Base-by-base conservation (phyloP, 2,797 vertebrate species). In the Takifugu ocellatus region DNA sequence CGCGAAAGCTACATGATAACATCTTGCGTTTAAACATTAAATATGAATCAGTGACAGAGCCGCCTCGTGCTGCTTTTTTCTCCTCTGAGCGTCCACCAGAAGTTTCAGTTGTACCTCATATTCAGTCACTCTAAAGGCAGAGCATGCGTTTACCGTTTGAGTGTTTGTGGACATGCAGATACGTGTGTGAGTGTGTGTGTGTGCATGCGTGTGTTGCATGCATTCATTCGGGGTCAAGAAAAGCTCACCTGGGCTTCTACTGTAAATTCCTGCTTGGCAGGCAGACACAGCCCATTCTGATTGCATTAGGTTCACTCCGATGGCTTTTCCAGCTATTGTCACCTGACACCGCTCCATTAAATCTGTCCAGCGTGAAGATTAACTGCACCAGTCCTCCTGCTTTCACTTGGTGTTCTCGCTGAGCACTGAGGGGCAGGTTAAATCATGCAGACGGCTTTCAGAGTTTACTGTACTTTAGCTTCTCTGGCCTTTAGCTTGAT, bases 261-360 rank as follows among this genome's bases (percentile, higher is more conserved):
- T 79, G 77, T 84, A 84, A 83, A 83, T 79, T 79, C 73, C 68
- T 66, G 6, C 54, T 62, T 66, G 68, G 58, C 56, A 79, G 72
- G 82, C 69, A 84, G 70, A 78, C 74, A 77, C 48, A 8, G 71
- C 61, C 59, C 64, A 49, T 74, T 86, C 74, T 77, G 71, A 83
- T 83, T 71, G 65, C 82, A 77, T 88, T 81, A 82, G 69, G 68
- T 90, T 89, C 88, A 84, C 87, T 86, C 84, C 79, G 59, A 86
- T 90, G 90, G 80, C 80, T 91, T 93, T 92, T 91, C 89, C 91
- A 92, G 88, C 76, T 68, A 79, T 87, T 88, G 91, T 91, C 89
- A 93, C 86, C 69, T 83, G 90, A 93, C 83, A 90, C 90, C 90
- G 72, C 84, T 90, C 89, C 90, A 92, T 92, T 92, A 91, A 92